A percentile compares a stretch with the other conserved stretches of the same genome.
These are phyloP conservation scores for Drosophila percnosoma DNA, from an alignment of 2,888 invertebrate genomes.

Conservation along the genomic window DNA sequence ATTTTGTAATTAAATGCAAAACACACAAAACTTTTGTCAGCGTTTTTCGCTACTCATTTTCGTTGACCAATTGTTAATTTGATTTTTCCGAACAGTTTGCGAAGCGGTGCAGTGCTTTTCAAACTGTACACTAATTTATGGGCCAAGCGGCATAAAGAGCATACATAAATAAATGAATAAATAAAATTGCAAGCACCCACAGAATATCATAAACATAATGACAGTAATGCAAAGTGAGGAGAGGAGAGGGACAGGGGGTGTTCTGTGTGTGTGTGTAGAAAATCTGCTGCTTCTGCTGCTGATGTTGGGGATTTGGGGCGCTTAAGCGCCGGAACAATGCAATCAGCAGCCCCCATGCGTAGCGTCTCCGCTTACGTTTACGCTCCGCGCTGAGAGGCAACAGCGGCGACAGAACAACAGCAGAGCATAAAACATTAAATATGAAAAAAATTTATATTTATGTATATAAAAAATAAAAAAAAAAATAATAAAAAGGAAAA, in stretches of 20 bases:
- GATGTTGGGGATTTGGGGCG: conserved; percentile 46
- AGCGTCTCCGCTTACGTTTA: conserved; percentile 39
- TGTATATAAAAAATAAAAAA: conserved; percentile 17
- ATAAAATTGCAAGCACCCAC: conserved; percentile 46
- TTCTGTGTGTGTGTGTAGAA: background rate
- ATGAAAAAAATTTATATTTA: conserved; percentile 29
- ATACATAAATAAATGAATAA: conserved; percentile 53
- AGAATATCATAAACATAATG: conserved; percentile 56
- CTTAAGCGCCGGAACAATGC: conserved; percentile 78
- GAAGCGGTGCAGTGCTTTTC: conserved; percentile 27
- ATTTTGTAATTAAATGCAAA: conserved; percentile 48
- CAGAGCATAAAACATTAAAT: conserved; percentile 60
- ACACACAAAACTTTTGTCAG: conserved; percentile 41
- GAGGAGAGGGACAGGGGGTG: background rate
- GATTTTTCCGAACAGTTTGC: conserved; percentile 40
- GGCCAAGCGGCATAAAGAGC: conserved; percentile 25
- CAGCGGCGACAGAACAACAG: conserved; percentile 21
- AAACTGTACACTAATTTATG: conserved; percentile 56
- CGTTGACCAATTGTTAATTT: conserved; percentile 40
- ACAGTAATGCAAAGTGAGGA: conserved; percentile 1
- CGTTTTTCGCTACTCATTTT: conserved; percentile 10
- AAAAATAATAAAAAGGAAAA: conserved; percentile 38
- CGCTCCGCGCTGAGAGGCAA: background rate
- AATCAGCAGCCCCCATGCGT: conserved; percentile 69
- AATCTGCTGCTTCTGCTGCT: conserved; percentile 21